Evolutionary conservation across 1,140 invertebrate species (phyloP).

Genomic region (Conus betulinus): DNA sequence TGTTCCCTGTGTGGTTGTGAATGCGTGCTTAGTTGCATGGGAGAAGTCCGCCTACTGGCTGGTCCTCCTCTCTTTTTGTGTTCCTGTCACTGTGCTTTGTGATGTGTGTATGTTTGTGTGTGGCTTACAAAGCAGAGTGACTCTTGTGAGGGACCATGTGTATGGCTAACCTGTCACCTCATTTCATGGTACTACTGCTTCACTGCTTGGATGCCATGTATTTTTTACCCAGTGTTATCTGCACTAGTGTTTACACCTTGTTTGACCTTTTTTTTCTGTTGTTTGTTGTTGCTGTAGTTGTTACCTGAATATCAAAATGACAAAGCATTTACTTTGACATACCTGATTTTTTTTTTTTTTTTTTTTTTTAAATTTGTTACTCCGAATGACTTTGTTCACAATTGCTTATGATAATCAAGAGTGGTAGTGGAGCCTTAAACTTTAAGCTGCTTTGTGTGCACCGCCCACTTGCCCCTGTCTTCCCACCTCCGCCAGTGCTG

Average conservation of each 20-base stretch:
- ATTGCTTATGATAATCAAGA: constrained; percentile 28
- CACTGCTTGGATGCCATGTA: too few species aligned
- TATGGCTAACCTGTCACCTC: background rate
- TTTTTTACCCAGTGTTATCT: too few species aligned
- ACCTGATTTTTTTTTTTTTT: background rate
- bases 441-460: background rate
- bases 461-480: background rate
- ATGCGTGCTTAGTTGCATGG: background rate
- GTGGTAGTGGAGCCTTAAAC: background rate
- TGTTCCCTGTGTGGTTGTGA: too few species aligned
- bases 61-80: background rate
- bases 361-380: too few species aligned
- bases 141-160: background rate
- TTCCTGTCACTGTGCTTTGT: too few species aligned
- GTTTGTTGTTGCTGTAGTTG: background rate
- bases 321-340: background rate
- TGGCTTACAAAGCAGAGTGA: background rate
- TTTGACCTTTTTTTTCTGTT: background rate
- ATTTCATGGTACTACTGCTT: too few species aligned
- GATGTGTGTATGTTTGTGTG: too few species aligned
- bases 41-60: too few species aligned
- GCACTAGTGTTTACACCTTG: background rate
- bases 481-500: background rate
- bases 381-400: background rate
- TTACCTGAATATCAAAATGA: constrained; percentile 7